Evolutionary conservation across 2,113 vertebrate species (phyloP).

Genomic region (Coryphaenoides rupestris): DNA sequence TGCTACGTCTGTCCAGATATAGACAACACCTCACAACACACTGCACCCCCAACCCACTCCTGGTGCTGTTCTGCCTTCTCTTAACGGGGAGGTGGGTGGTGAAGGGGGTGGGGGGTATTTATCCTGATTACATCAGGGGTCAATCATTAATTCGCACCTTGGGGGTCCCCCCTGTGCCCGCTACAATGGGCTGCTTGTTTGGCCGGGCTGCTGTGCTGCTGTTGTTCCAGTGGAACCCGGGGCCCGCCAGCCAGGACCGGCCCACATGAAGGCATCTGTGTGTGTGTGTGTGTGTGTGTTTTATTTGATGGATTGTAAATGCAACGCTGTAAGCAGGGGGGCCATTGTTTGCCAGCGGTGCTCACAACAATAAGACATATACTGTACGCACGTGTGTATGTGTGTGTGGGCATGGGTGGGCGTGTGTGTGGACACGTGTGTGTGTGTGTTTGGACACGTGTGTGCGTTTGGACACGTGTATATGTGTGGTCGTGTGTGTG

Average conservation of each 20-base stretch:
- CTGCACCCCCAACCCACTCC: slow-evolving; percentile 59
- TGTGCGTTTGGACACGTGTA: too few species aligned
- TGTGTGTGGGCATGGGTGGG: too few species aligned
- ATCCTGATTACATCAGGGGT: slow-evolving; percentile 81
- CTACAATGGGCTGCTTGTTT: slow-evolving; percentile 79
- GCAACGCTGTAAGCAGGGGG: slow-evolving; percentile 55
- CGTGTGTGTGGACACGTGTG: too few species aligned
- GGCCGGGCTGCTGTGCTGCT: slow-evolving; percentile 35
- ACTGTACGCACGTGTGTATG: too few species aligned
- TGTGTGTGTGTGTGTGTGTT: slow-evolving; percentile 28
- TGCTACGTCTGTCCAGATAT: too few species aligned
- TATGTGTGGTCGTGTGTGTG: slow-evolving; percentile 5
- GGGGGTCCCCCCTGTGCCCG: slow-evolving; percentile 69
- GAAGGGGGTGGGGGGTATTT: slow-evolving; percentile 78
- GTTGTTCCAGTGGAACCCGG: slow-evolving; percentile 76
- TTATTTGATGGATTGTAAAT: slow-evolving; percentile 79
- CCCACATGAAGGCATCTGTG: slow-evolving; percentile 67
- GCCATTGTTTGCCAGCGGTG: slow-evolving; percentile 62
- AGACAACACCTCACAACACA: slow-evolving; percentile 38
- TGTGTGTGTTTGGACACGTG: too few species aligned
- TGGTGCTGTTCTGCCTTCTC: slow-evolving; percentile 66
- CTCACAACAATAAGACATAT: slow-evolving; percentile 52
- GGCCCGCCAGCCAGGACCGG: slow-evolving; percentile 49
- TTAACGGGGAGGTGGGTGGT: slow-evolving; percentile 51
- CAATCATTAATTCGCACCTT: slow-evolving; percentile 84